Conservation (phyloP, 1,140 invertebrate genomes). For the Eumeta japonica region DNA sequence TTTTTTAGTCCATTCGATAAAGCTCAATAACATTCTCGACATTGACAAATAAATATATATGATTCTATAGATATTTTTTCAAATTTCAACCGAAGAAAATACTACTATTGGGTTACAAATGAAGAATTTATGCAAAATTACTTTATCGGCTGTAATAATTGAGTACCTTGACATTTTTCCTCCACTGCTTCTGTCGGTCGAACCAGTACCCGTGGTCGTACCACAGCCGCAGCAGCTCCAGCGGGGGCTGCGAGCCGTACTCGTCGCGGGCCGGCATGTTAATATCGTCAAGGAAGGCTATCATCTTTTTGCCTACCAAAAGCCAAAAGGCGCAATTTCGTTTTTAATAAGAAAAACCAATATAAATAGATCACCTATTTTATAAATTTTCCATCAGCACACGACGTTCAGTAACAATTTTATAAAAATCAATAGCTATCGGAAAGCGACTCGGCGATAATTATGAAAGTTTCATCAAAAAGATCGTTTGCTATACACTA, state of each 20-base stretch:
- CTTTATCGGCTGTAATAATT: too few relatives aligned
- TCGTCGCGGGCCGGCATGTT: slow-evolving; percentile 87
- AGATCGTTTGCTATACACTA: too few relatives aligned
- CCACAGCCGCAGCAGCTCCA: slow-evolving; percentile 83
- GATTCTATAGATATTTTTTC: too few relatives aligned
- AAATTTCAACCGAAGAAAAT: too few relatives aligned
- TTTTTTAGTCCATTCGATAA: too few relatives aligned
- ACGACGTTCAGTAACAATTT: too few relatives aligned
- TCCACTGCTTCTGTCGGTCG: slow-evolving; percentile 69
- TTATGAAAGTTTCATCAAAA: too few relatives aligned
- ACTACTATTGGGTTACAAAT: too few relatives aligned
- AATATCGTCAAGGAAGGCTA: slow-evolving; percentile 85
- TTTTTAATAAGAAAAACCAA: not conserved
- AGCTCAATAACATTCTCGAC: too few relatives aligned
- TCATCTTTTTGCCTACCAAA: slow-evolving; percentile 67
- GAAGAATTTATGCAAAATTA: too few relatives aligned
- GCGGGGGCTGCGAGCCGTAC: slow-evolving; percentile 81
- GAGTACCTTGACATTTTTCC: slow-evolving; percentile 70
- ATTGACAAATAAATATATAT: too few relatives aligned
- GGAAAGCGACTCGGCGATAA: slow-evolving; percentile 1
- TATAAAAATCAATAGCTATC: not conserved
- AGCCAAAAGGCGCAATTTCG: not conserved
- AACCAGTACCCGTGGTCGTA: slow-evolving; percentile 88
- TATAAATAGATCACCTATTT: not conserved
- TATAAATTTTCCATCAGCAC: not conserved